These are phyloP conservation scores for Drosophila rhopaloa DNA, from an alignment of 1,140 invertebrate species.

Conservation along the genomic window DNA sequence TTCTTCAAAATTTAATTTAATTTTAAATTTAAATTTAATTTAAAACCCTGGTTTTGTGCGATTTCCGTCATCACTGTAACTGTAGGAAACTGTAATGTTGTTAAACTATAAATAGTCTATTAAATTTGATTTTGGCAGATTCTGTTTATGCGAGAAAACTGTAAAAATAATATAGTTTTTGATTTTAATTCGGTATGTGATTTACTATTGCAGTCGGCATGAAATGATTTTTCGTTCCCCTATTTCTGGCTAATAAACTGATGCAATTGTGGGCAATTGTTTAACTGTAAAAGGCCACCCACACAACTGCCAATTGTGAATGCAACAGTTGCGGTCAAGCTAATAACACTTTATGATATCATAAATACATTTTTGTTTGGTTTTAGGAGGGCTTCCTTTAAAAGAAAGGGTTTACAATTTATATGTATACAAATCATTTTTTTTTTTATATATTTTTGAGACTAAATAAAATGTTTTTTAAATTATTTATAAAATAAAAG, in stretches of 20 bases:
- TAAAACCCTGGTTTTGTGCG: too few relatives aligned
- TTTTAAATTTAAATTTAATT: not conserved
- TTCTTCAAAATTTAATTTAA: too few relatives aligned
- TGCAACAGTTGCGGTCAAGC: not conserved
- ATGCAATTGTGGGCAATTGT: slow-evolving; percentile 13
- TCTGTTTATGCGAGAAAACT: not conserved
- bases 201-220: slow-evolving; percentile 35
- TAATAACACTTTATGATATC: not conserved
- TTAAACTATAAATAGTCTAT: not conserved
- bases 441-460: too few relatives aligned
- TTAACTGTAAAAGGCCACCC: slow-evolving; percentile 17
- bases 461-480: too few relatives aligned
- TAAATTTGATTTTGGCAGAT: not conserved
- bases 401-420: too few relatives aligned
- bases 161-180: slow-evolving; percentile 23
- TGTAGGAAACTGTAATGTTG: not conserved
- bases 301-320: slow-evolving; percentile 4
- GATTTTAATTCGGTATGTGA: slow-evolving; percentile 20
- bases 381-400: too few relatives aligned
- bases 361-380: not conserved
- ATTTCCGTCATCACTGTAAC: not conserved
- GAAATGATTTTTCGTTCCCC: slow-evolving; percentile 6
- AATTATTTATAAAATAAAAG: too few relatives aligned
- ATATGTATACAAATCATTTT: too few relatives aligned
- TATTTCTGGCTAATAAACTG: slow-evolving; percentile 28